These are phyloP conservation scores for Sinopyrophorus schimmeli DNA, from an alignment of 2,888 invertebrate species.

Conservation along the genomic window DNA sequence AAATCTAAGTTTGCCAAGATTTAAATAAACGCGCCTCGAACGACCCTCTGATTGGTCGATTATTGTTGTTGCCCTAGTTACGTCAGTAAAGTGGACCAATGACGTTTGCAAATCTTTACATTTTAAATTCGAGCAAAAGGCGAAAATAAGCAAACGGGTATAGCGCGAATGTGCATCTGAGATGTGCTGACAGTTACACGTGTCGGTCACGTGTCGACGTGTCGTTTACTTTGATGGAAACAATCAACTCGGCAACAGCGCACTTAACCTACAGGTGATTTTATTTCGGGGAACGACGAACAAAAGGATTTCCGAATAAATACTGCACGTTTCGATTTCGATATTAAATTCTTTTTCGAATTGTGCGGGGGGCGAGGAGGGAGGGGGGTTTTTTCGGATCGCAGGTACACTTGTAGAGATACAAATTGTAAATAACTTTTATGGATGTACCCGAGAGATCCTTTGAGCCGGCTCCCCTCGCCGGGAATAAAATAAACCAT, in stretches of 20 bases:
- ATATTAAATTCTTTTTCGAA: constrained; percentile 10
- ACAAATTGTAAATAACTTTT: constrained; percentile 30
- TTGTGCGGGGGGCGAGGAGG: not conserved
- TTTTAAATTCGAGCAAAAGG: constrained; percentile 3
- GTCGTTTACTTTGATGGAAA: constrained; percentile 34
- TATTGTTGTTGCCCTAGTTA: too few species aligned
- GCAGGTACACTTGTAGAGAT: constrained; percentile 18
- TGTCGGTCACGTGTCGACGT: constrained; percentile 38
- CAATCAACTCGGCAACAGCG: constrained; percentile 26
- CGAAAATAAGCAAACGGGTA: constrained; percentile 2
- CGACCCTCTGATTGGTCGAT: too few species aligned
- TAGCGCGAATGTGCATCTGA: constrained; percentile 19
- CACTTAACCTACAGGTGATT: constrained; percentile 32
- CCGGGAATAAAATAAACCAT: constrained; percentile 37
- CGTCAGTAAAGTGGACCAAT: too few species aligned
- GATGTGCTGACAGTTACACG: constrained; percentile 37
- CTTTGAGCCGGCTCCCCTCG: constrained; percentile 28
- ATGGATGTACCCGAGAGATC: constrained; percentile 25
- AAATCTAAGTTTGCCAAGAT: too few species aligned
- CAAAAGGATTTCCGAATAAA: constrained; percentile 23
- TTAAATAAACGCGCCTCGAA: too few species aligned
- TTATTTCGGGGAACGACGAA: constrained; percentile 20
- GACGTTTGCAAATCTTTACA: not conserved
- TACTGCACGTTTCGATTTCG: constrained; percentile 18
- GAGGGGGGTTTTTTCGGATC: constrained; percentile 1